Percentiles rank a stretch among this genome's conserved stretches.
Evolutionary conservation across 1,140 invertebrate genomes (phyloP).

Genomic region (Eumaeus atala): DNA sequence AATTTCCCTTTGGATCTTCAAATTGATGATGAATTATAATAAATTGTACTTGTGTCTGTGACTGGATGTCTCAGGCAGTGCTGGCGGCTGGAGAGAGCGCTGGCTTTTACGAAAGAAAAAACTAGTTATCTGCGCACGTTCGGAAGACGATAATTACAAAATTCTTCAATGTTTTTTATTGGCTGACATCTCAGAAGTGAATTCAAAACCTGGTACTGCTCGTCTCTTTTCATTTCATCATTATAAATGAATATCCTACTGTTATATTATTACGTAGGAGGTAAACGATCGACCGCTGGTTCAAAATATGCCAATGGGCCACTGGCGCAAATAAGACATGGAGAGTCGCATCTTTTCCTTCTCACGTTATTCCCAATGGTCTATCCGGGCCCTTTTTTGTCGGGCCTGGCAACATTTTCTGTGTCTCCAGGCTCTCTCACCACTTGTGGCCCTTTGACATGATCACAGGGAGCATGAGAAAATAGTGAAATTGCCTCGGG

Average conservation of each 20-base stretch:
- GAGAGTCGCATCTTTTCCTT: too few relatives aligned
- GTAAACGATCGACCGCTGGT: too few relatives aligned
- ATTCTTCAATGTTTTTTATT: conserved; percentile 58
- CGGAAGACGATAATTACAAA: conserved; percentile 58
- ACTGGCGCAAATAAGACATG: too few relatives aligned
- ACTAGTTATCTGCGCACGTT: conserved; percentile 44
- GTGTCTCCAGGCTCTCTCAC: too few relatives aligned
- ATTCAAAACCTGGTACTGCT: conserved; percentile 36
- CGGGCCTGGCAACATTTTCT: too few relatives aligned
- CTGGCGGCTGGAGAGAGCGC: conserved; percentile 38
- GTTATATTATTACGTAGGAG: not conserved
- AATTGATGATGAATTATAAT: too few relatives aligned
- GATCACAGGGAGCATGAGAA: too few relatives aligned
- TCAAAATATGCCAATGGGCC: too few relatives aligned
- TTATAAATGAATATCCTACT: not conserved
- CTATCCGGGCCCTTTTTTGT: too few relatives aligned
- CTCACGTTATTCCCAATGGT: too few relatives aligned
- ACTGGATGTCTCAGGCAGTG: conserved; percentile 18
- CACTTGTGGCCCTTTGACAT: too few relatives aligned
- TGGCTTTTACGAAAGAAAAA: conserved; percentile 38
- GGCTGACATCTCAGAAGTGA: conserved; percentile 39
- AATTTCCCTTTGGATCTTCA: not conserved
- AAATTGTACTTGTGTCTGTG: conserved; percentile 17
- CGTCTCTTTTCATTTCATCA: not conserved
- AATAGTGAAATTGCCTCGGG: too few relatives aligned